Evolutionary conservation across 2,113 vertebrate species (phyloP).

Genomic region (Ictalurus punctatus): DNA sequence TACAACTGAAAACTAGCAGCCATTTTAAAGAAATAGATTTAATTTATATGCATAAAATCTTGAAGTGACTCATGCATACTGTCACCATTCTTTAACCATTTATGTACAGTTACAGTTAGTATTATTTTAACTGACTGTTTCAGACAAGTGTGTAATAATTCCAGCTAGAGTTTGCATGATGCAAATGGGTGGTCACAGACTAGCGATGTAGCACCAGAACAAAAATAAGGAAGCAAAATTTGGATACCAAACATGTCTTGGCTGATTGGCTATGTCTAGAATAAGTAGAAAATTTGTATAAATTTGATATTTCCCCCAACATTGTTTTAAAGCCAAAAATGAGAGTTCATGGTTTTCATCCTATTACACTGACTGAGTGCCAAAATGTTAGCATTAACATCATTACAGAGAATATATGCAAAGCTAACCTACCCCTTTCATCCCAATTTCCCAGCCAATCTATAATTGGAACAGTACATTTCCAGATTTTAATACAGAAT

Average conservation of each 20-base stretch:
- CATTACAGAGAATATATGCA: background rate
- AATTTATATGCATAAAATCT: background rate
- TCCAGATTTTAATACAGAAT: background rate
- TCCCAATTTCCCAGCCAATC: background rate
- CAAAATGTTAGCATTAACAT: background rate
- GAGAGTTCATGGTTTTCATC: background rate
- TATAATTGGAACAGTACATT: background rate
- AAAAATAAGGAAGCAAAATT: background rate
- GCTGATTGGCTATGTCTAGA: background rate
- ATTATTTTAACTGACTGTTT: background rate
- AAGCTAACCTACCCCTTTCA: background rate
- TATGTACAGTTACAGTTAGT: background rate
- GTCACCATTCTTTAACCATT: background rate
- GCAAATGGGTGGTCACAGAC: background rate
- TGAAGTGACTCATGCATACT: background rate
- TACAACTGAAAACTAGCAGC: background rate
- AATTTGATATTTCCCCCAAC: conserved; percentile 8
- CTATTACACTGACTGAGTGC: background rate
- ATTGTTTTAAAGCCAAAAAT: background rate
- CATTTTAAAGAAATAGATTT: background rate
- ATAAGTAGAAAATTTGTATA: background rate
- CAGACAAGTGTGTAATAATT: background rate
- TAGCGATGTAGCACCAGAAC: background rate
- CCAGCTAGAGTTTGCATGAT: background rate
- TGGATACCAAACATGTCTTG: background rate